Conservation (phyloP, 2,797 vertebrate genomes). For the Rhabdophis nuchalis region DNA sequence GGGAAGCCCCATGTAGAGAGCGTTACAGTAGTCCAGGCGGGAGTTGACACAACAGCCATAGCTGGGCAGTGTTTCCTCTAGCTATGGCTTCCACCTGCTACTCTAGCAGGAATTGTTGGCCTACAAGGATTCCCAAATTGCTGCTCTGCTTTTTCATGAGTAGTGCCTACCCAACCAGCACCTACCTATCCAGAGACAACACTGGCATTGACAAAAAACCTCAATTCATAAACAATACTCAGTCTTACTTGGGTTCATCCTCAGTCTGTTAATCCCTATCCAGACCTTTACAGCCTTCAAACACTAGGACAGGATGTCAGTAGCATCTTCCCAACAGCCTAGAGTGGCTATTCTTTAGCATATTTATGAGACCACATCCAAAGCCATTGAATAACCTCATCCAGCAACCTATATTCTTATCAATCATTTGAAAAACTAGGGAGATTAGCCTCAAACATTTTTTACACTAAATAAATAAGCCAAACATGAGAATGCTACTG, state of each 20-base stretch:
- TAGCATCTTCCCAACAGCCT: background rate
- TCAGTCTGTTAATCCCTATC: background rate
- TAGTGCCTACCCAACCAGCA: background rate
- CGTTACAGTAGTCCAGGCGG: too few species aligned
- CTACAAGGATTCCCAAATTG: background rate
- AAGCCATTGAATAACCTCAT: background rate
- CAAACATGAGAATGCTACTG: background rate
- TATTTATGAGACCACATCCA: background rate
- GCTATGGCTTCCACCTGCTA: background rate
- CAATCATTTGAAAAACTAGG: background rate
- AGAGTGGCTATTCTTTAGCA: background rate
- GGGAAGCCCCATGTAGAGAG: too few species aligned
- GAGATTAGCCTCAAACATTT: background rate
- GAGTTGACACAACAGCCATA: background rate
- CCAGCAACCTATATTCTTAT: background rate
- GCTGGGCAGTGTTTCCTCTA: background rate
- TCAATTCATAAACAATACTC: background rate
- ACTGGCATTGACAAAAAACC: background rate
- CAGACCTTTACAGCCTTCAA: background rate
- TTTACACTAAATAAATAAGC: background rate
- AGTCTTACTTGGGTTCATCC: background rate
- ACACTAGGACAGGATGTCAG: background rate
- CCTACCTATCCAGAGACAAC: background rate
- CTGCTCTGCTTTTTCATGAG: background rate
- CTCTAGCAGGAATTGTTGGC: background rate